Evolutionary conservation across 64 coral and sea anemone genomes (phyloP), one percentile per base, ranked within the genome.

Genomic region (Montipora efflorescens): DNA sequence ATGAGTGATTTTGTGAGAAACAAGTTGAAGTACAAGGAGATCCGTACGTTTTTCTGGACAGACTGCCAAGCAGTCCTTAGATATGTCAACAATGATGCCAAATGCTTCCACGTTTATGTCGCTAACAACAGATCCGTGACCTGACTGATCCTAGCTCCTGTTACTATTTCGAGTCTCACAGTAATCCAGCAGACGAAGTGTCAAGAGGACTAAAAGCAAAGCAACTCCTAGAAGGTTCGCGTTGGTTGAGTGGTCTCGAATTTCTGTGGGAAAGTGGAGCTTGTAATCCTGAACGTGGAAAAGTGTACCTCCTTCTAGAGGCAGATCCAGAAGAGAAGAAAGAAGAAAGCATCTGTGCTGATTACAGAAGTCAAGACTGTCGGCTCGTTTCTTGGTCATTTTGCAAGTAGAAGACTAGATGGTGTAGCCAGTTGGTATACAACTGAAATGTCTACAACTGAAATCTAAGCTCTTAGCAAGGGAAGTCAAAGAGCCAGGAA

Each of bases 31-130:
- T 75, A 83, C 80, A 66, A 50, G 48, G 25, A 84, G 67, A 48
- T 90, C 9, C 14, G 67, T 9, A 59, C 81, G 48, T 70, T 79
- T 59, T 90, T 79, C 78, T 77, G 90, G 80, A 84, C 80, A 25
- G 90, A 84, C 23, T 75, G 79, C 48, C 64, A 14, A 77, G 81
- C 83, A 44, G 72, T 85, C 21, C 71, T 92, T 14, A 52, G 71
- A 53, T 92, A 87, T 50, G 74, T 92, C 19, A 83, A 77, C 6
- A 92, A 92, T 78, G 74, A 83, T 49, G 73, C 91, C 8, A 74
- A 71, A 67, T 57, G 73, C 20, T 92, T 92, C 16, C 91, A 92
- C 0, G 20, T 77, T 48, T 92, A 92, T 22, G 81, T 92, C 8
- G 91, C 81, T 13, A 86, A 48, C 74, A 78, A 23, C 74, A 90